Percentiles rank a stretch among this genome's conserved stretches.
phyloP scores from a whole-genome alignment of 1,140 invertebrate species.

The Hypsibius dujardini region DNA sequence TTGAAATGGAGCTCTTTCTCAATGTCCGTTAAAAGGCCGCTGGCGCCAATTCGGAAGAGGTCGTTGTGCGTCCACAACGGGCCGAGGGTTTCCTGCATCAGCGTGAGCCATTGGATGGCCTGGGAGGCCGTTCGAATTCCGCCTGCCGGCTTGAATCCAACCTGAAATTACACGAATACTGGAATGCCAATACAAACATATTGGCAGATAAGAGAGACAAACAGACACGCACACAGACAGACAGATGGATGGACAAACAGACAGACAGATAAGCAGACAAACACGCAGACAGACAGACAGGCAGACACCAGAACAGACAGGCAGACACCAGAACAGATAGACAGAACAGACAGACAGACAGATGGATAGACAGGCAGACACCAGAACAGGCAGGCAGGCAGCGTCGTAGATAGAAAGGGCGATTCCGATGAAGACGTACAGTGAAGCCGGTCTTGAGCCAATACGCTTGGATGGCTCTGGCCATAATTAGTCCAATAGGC shows the following conservation, averaged over 20 bases:
- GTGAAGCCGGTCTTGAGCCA: slow-evolving; percentile 50
- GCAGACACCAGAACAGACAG: no score
- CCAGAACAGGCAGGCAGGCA: no score
- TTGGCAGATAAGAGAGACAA: no score
- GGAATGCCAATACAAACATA: no score
- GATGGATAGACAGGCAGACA: no score
- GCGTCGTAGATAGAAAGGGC: no score
- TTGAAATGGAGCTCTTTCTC: slow-evolving; percentile 42
- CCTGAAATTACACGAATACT: slow-evolving; percentile 36
- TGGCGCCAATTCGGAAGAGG: slow-evolving; percentile 85
- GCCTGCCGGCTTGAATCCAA: slow-evolving; percentile 90
- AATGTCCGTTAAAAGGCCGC: slow-evolving; percentile 62
- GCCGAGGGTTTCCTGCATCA: slow-evolving; percentile 70
- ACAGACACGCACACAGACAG: no score
- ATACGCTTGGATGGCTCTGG: slow-evolving; percentile 69
- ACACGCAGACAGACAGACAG: no score
- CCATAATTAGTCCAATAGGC: slow-evolving; percentile 78
- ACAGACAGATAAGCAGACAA: no score
- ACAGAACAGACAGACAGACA: no score
- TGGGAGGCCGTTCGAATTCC: slow-evolving; percentile 73
- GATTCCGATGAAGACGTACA: slow-evolving; percentile 37
- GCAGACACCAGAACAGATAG: no score
- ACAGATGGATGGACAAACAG: no score
- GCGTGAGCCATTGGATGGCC: slow-evolving; percentile 63
- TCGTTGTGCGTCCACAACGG: slow-evolving; percentile 60